phyloP scores from a whole-genome alignment of 2,888 invertebrate species.

The Troides helena region DNA sequence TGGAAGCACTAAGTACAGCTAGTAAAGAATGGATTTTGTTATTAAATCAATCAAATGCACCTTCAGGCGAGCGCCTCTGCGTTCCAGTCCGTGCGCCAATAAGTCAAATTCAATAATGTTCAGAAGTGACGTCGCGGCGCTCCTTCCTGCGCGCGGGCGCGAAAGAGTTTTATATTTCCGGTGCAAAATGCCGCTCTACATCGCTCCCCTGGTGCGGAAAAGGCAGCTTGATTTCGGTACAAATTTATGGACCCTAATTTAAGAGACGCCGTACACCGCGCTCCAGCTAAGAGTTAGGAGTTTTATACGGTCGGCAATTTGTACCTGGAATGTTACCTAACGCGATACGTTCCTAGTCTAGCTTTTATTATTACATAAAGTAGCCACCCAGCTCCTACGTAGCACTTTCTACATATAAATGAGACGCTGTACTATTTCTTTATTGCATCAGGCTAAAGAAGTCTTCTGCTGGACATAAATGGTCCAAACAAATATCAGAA shows the following conservation, averaged over 20 bases:
- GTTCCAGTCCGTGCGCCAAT: constrained; percentile 35
- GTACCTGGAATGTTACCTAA: background rate
- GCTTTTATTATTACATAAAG: too few species aligned
- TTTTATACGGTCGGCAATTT: constrained; percentile 12
- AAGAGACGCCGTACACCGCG: constrained; percentile 8
- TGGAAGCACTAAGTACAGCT: too few species aligned
- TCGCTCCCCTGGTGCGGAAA: constrained; percentile 16
- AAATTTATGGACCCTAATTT: constrained; percentile 26
- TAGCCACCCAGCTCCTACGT: too few species aligned
- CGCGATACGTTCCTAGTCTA: background rate
- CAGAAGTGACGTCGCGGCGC: constrained; percentile 63
- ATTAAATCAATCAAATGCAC: too few species aligned
- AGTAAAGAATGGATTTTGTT: too few species aligned
- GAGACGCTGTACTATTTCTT: too few species aligned
- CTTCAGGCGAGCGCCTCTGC: too few species aligned
- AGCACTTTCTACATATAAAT: too few species aligned
- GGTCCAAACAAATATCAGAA: too few species aligned
- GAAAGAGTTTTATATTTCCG: constrained; percentile 53
- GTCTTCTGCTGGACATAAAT: too few species aligned
- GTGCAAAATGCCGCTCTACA: constrained; percentile 30
- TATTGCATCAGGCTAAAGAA: too few species aligned
- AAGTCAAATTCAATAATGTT: constrained; percentile 75
- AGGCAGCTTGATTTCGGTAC: constrained; percentile 18
- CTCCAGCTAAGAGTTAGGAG: background rate
- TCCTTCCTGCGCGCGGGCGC: constrained; percentile 27